A percentile compares a stretch with the other conserved stretches of the same genome.
Evolutionary conservation across 2,888 invertebrate species (phyloP).

Genomic region (Parnassius orleans): DNA sequence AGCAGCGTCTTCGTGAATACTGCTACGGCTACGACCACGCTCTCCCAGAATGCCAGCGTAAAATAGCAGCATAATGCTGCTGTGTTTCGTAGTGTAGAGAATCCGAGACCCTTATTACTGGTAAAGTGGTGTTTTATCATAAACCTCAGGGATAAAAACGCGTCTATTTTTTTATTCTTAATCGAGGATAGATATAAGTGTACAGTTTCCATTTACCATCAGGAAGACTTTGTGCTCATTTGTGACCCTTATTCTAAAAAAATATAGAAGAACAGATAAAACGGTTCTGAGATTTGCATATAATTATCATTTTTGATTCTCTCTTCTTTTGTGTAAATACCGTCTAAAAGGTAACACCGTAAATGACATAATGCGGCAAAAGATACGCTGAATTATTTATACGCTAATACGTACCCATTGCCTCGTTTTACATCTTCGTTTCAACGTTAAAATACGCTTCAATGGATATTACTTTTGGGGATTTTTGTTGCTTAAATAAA

Average conservation of each 20-base stretch:
- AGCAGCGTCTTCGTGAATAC: no score
- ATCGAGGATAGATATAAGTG: no score
- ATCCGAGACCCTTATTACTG: no score
- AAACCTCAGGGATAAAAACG: no score
- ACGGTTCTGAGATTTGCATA: conserved; percentile 76
- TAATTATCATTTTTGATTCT: conserved; percentile 82
- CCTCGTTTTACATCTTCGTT: conserved; percentile 46
- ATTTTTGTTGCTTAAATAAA: conserved; percentile 78
- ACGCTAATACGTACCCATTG: conserved; percentile 63
- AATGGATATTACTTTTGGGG: conserved; percentile 76
- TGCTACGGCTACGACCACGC: no score
- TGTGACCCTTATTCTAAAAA: not conserved
- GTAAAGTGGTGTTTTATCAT: no score
- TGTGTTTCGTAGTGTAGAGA: no score
- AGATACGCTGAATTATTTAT: conserved; percentile 80
- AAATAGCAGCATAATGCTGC: no score
- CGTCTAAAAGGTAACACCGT: conserved; percentile 73
- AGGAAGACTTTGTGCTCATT: no score
- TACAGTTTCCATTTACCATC: no score
- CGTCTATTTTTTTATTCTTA: no score
- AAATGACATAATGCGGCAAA: conserved; percentile 78
- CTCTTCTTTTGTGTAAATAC: conserved; percentile 80
- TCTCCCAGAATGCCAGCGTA: no score
- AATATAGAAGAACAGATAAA: conserved; percentile 25
- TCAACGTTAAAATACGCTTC: conserved; percentile 68